Base-by-base conservation (phyloP, 2,113 vertebrate species). In the Eidolon helvum region DNA sequence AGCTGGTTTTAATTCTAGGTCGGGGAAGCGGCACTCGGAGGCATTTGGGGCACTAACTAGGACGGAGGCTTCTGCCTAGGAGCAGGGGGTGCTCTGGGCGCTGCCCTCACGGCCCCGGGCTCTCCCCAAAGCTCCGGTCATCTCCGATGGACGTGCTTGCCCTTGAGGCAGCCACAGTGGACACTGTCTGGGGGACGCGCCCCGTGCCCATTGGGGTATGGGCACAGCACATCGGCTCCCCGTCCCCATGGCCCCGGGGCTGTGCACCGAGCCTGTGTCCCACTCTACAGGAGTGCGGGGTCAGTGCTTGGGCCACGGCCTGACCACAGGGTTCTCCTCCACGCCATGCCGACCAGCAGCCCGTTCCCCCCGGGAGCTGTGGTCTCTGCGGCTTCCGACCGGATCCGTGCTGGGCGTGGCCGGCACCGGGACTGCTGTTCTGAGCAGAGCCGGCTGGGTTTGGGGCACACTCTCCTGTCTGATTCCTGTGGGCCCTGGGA, bases 1-100 rank as follows among this genome's bases (percentile, higher is more conserved):
- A 94, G 96, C 22, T 97, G 97, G 98, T 98, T 98, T 98, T 98
- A 98, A 97, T 98, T 96, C 0, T 97, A 97, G 98, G 98, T 98
- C 98, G 97, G 40, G 94, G 74, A 98, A 97, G 66, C 45, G 84
- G 87, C 16, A 6, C 79, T 15, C 48, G 40, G 38, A 63, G 9
- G 18, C 95, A 91, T 96, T 48, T 92, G 93, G 89, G 48, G 88
- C 77, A 30, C 97, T 98, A 98, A 98, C 82, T 98, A 43, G 98
- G 98, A 95, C 98, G 50, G 1, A 74, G 92, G 69, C 78, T 95
- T 85, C 59, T 93, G 0, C 38, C 75, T 96, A 40, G 98, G 98
- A 97, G 97, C 22, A 24, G 65, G 35, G 77, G 2, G 15, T 1
- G 28, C 53, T 21, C 71, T 6, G 4, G 10, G 59, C 8, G 26